A percentile compares a stretch with the other conserved stretches of the same genome.
phyloP scores from a whole-genome alignment of 1,140 invertebrate genomes.

The Penaeus japonicus region DNA sequence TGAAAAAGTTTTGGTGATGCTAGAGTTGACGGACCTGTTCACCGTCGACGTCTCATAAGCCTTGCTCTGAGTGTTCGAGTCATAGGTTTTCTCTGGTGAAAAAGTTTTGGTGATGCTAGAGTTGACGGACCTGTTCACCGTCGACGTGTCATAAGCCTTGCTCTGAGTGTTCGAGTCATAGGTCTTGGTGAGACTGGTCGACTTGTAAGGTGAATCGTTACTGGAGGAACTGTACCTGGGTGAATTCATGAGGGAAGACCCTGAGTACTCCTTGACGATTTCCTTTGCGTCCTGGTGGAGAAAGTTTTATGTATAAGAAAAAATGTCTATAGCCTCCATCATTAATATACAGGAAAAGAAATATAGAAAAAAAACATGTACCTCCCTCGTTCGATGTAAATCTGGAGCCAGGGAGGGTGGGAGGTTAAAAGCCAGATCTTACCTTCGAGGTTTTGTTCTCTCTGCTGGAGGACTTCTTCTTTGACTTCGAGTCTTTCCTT shows the following conservation, averaged over 20 bases:
- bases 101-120: background rate
- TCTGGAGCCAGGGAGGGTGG: too few relatives aligned
- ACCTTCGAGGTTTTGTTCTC: conserved; percentile 54
- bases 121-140: background rate
- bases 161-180: conserved; percentile 47
- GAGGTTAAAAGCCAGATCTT: too few relatives aligned
- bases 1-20: background rate
- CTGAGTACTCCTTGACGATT: conserved; percentile 54
- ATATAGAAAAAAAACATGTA: too few relatives aligned
- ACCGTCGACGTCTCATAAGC: conserved; percentile 3
- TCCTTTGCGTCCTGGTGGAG: conserved; percentile 28
- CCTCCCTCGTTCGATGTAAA: too few relatives aligned
- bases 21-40: background rate
- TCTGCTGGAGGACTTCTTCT: conserved; percentile 51
- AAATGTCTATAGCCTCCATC: background rate
- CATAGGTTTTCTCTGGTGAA: background rate
- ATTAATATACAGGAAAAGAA: background rate
- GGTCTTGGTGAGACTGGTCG: conserved; percentile 28
- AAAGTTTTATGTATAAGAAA: background rate
- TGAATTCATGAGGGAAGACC: conserved; percentile 33
- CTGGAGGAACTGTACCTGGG: conserved; percentile 16
- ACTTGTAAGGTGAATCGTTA: conserved; percentile 4
- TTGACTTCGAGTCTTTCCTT: conserved; percentile 46
- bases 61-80: conserved; percentile 11
- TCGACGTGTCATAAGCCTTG: conserved; percentile 19